Conservation (phyloP, 2,797 vertebrate genomes). For the Bovichtus diacanthus region DNA sequence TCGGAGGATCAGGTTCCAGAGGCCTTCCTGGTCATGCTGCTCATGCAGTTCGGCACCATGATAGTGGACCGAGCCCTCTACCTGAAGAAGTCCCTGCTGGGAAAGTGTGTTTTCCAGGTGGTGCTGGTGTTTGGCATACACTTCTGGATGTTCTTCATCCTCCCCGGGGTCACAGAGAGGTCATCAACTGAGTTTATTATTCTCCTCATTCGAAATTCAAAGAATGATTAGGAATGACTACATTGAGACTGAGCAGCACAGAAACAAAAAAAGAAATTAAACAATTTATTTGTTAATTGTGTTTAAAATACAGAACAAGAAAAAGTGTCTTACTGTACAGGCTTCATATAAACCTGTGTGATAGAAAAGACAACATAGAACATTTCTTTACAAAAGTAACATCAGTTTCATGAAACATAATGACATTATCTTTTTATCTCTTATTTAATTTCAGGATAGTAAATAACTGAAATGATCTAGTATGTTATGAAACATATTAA, state of each 20-base stretch:
- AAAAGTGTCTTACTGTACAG: not conserved
- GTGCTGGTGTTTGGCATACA: slow-evolving; percentile 87
- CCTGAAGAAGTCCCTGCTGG: slow-evolving; percentile 86
- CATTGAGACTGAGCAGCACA: not conserved
- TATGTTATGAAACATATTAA: not conserved
- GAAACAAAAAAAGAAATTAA: no score
- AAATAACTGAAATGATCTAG: not conserved
- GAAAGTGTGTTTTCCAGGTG: slow-evolving; percentile 88
- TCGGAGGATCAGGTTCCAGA: slow-evolving; percentile 88
- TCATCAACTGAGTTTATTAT: slow-evolving; percentile 21
- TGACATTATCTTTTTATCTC: not conserved
- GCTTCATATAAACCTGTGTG: not conserved
- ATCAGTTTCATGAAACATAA: not conserved
- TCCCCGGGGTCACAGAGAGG: slow-evolving; percentile 87
- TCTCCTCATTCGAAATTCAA: not conserved
- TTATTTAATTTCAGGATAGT: not conserved
- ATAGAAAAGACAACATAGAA: not conserved
- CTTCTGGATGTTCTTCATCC: slow-evolving; percentile 90
- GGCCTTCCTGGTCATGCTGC: slow-evolving; percentile 87
- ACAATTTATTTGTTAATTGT: no score
- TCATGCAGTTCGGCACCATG: slow-evolving; percentile 88
- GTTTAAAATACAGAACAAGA: no score
- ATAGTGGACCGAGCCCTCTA: slow-evolving; percentile 87
- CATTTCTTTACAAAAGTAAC: not conserved
- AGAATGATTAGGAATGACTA: not conserved